phyloP scores from a whole-genome alignment of 1,140 invertebrate genomes.

The Venturia canescens region DNA sequence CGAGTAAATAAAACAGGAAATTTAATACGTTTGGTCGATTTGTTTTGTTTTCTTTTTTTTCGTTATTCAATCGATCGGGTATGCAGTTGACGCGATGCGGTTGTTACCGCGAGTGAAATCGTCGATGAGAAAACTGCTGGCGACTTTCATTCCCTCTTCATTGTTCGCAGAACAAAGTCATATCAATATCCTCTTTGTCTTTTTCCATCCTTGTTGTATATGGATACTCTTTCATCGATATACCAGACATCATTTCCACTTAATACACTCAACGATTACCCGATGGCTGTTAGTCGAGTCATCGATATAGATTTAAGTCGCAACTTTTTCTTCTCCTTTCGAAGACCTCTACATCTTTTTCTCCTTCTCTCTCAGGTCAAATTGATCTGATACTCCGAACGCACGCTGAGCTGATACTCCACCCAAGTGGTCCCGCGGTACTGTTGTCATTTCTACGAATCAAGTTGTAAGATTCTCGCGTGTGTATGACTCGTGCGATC shows the following conservation, averaged over 20 bases:
- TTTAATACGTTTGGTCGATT: no score
- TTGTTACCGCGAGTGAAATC: background rate
- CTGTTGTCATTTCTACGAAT: conserved; percentile 40
- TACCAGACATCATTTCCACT: conserved; percentile 41
- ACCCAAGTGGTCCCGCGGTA: background rate
- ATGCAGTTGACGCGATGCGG: background rate
- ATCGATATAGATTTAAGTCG: background rate
- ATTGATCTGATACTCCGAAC: conserved; percentile 41
- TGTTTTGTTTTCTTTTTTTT: no score
- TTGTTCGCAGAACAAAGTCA: conserved; percentile 30
- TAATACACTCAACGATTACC: conserved; percentile 31
- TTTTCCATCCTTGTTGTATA: background rate
- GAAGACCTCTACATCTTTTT: background rate
- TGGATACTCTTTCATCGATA: conserved; percentile 9
- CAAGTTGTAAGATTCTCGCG: conserved; percentile 34
- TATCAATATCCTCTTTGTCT: conserved; percentile 50
- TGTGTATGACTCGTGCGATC: conserved; percentile 30
- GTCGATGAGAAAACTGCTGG: background rate
- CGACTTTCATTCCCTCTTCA: conserved; percentile 35
- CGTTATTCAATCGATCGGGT: background rate
- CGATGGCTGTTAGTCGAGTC: background rate
- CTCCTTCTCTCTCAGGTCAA: conserved; percentile 13
- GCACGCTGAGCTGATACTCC: conserved; percentile 16
- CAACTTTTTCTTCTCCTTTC: conserved; percentile 6
- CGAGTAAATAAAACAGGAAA: background rate